Conservation (phyloP, 2,113 vertebrate species). For the Nanorana parkeri region DNA sequence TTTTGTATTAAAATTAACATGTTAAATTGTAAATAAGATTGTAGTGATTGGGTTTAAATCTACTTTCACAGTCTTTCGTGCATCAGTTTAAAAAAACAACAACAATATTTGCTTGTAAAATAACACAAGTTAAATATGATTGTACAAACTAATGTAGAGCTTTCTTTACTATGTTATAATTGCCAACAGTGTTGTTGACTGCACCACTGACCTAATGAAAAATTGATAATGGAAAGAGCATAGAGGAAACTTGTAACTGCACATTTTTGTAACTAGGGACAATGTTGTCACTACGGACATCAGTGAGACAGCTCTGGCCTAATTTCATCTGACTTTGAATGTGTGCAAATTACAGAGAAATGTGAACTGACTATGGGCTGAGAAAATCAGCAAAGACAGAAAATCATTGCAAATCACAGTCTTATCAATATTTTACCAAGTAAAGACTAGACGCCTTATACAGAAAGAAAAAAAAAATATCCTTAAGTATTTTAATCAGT, state of each 20-base stretch:
- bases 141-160: neutral
- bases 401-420: constrained; percentile 81
- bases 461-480: constrained; percentile 54
- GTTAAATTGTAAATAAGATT: no score
- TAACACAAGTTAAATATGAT: no score
- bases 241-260: constrained; percentile 73
- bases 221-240: constrained; percentile 86
- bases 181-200: constrained; percentile 67
- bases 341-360: constrained; percentile 82
- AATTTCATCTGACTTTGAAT: constrained; percentile 94
- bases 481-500: constrained; percentile 20
- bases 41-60: no score
- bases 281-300: constrained; percentile 78
- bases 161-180: neutral
- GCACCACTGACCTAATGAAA: constrained; percentile 83
- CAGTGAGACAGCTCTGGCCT: constrained; percentile 80
- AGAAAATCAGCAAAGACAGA: constrained; percentile 74
- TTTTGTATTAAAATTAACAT: no score
- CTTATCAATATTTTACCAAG: constrained; percentile 87
- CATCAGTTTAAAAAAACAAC: no score
- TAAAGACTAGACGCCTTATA: constrained; percentile 66
- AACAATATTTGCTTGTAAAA: no score
- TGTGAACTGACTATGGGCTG: constrained; percentile 72
- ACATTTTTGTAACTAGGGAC: constrained; percentile 82
- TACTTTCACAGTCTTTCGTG: no score